These are phyloP conservation scores for Aphelinus atriplicis DNA, from an alignment of 1,140 invertebrate genomes.

Conservation along the genomic window DNA sequence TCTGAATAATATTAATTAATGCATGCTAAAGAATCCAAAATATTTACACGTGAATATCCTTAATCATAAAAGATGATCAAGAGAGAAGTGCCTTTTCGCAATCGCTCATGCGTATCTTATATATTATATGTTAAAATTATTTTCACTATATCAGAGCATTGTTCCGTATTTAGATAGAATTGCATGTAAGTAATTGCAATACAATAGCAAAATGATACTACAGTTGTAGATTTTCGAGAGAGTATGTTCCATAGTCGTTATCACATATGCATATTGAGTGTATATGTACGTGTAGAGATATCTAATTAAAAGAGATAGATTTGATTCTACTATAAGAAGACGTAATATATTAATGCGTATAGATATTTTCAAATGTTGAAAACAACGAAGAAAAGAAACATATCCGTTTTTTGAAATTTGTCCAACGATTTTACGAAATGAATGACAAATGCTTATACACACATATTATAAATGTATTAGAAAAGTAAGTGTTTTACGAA, in stretches of 20 bases:
- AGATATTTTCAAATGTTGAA: constrained; percentile 25
- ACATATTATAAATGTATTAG: constrained; percentile 22
- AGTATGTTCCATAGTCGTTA: constrained; percentile 35
- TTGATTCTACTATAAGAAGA: constrained; percentile 14
- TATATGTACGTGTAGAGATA: constrained; percentile 15
- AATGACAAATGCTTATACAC: constrained; percentile 30
- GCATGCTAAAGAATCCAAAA: background rate
- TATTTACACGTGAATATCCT: background rate
- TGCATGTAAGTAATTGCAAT: background rate
- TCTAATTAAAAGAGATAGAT: constrained; percentile 10
- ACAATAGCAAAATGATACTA: constrained; percentile 29
- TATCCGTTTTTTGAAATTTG: constrained; percentile 31
- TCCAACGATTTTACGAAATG: constrained; percentile 18
- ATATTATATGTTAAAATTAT: constrained; percentile 3
- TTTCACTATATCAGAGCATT: background rate
- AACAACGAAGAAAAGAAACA: constrained; percentile 25
- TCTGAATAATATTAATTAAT: background rate
- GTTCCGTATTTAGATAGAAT: too few relatives aligned
- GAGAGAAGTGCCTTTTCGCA: constrained; percentile 3
- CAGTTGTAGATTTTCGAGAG: constrained; percentile 12
- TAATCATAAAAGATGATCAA: background rate
- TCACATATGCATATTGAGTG: constrained; percentile 22
- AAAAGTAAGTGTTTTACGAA: constrained; percentile 17
- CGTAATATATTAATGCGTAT: constrained; percentile 14
- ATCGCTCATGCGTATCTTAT: constrained; percentile 15